Evolutionary conservation across 2,113 vertebrate genomes (phyloP).

Genomic region (Peromyscus californicus): DNA sequence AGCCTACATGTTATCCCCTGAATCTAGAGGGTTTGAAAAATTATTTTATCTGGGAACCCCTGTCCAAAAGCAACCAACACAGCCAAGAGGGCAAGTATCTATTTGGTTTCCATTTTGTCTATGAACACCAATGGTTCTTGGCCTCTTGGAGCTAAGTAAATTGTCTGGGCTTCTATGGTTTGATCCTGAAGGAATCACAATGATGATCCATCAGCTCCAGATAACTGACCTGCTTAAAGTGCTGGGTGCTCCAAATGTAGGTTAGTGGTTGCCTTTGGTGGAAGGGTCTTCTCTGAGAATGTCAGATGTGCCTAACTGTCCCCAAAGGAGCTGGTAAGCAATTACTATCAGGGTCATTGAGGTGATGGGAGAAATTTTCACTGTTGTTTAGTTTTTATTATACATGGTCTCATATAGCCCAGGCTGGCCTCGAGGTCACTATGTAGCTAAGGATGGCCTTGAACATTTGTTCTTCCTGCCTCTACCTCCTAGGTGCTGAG

Average conservation of each 20-base stretch:
- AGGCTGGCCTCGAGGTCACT: background rate
- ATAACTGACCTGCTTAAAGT: background rate
- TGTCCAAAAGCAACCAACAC: background rate
- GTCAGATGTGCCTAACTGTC: too few species aligned
- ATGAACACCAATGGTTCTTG: background rate
- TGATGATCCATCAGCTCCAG: background rate
- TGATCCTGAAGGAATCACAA: too few species aligned
- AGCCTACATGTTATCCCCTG: background rate
- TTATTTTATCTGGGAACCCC: background rate
- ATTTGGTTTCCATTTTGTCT: background rate
- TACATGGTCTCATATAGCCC: background rate
- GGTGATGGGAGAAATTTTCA: background rate
- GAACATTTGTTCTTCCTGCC: background rate
- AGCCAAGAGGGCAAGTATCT: background rate
- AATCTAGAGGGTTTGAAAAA: background rate
- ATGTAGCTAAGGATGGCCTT: background rate
- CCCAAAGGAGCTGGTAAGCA: background rate
- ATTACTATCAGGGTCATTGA: background rate
- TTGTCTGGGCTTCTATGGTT: rapidly evolving
- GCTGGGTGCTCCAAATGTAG: background rate
- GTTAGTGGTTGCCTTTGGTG: background rate
- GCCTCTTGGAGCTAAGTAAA: background rate
- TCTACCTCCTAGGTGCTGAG: background rate
- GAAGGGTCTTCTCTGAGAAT: background rate
- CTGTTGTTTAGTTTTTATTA: background rate